These are phyloP conservation scores for Falcaria lacertinaria DNA, from an alignment of 2,888 invertebrate species.

Conservation along the genomic window DNA sequence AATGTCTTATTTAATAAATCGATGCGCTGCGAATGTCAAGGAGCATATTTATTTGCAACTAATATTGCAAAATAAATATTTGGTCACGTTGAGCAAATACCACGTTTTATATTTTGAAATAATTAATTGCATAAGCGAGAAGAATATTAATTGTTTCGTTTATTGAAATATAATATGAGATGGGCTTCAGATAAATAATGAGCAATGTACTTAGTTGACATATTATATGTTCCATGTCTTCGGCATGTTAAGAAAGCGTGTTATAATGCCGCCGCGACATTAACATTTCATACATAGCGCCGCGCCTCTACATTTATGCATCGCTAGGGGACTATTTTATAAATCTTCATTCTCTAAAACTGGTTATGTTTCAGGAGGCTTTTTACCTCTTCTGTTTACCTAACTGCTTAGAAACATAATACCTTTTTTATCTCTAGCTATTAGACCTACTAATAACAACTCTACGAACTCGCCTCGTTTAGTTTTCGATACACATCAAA, in stretches of 20 bases:
- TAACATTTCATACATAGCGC: constrained; percentile 23
- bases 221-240: constrained; percentile 39
- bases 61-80: constrained; percentile 5
- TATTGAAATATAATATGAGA: too few relatives aligned
- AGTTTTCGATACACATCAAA: too few relatives aligned
- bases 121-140: too few relatives aligned
- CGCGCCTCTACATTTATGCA: constrained; percentile 21
- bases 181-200: constrained; percentile 15
- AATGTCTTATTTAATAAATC: not conserved
- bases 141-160: too few relatives aligned
- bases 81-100: constrained; percentile 3
- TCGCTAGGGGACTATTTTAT: constrained; percentile 16
- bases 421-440: too few relatives aligned
- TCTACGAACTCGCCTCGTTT: too few relatives aligned
- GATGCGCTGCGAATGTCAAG: not conserved
- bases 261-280: constrained; percentile 21
- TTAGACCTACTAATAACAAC: too few relatives aligned
- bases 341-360: constrained; percentile 4
- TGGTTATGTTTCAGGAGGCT: not conserved
- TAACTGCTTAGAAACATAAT: too few relatives aligned
- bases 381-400: not conserved
- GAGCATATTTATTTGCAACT: not conserved
- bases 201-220: constrained; percentile 27
- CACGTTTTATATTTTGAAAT: not conserved
- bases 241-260: constrained; percentile 52